Conservation (phyloP, 2,888 invertebrate genomes). For the Noctua comes region DNA sequence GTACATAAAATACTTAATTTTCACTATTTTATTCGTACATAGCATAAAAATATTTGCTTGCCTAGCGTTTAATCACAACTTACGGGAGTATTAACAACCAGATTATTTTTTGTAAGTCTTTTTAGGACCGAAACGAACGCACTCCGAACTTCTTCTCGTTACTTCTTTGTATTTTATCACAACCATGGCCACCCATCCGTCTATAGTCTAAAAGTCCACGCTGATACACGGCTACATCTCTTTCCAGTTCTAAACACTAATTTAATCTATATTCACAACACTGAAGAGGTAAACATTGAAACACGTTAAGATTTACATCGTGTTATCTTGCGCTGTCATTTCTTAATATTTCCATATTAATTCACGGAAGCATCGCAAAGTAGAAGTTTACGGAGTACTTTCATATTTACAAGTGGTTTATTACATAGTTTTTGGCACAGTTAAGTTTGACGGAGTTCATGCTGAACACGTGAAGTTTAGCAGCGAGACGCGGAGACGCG, state of each 20-base stretch:
- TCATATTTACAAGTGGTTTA: slow-evolving; percentile 76
- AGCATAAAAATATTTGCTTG: slow-evolving; percentile 80
- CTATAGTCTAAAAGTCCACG: slow-evolving; percentile 71
- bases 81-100: slow-evolving; percentile 85
- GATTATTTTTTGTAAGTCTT: slow-evolving; percentile 76
- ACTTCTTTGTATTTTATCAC: slow-evolving; percentile 77
- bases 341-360: slow-evolving; percentile 75
- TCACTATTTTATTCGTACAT: slow-evolving; percentile 73
- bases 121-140: slow-evolving; percentile 74
- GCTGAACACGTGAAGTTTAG: slow-evolving; percentile 77
- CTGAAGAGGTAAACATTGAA: slow-evolving; percentile 89
- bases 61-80: slow-evolving; percentile 85
- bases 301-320: slow-evolving; percentile 82
- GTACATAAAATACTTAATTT: slow-evolving; percentile 76
- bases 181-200: slow-evolving; percentile 80
- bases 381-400: slow-evolving; percentile 66
- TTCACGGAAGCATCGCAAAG: slow-evolving; percentile 78
- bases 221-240: slow-evolving; percentile 75
- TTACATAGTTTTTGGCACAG: slow-evolving; percentile 84
- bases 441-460: slow-evolving; percentile 80
- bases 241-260: slow-evolving; percentile 70
- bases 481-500: slow-evolving; percentile 73
- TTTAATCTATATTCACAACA: slow-evolving; percentile 88
- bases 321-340: slow-evolving; percentile 77
- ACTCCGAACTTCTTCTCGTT: slow-evolving; percentile 70